Base-by-base conservation (phyloP, 2,888 invertebrate species). In the Diarsia brunnea region DNA sequence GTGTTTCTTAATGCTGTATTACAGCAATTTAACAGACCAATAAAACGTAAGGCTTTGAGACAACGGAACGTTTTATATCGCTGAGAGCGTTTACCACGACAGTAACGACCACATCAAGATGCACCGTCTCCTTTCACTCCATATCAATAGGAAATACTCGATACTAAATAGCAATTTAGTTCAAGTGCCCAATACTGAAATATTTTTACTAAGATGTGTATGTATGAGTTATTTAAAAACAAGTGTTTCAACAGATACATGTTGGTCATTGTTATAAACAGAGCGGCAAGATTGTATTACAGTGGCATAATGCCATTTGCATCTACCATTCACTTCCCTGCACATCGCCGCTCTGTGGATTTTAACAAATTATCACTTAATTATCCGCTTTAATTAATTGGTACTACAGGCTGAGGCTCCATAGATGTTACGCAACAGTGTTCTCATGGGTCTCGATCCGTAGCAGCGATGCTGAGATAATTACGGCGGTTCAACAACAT, bases 231-330 rank as follows among this genome's bases (percentile, higher is more conserved):
- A 71, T 84, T 81, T 75, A 63, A 72, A 77, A 75, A 58, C 55
- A 72, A n/a, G 47, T 79, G 66, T 88, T 87, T 81, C 88, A 83
- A 77, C 82, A 86, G 73, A 69, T 38, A 24, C 16, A 21, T 65
- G 58, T 77, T 73, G 72, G 80, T 82, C 82, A 89, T 86, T 88
- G 85, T 84, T 89, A 31, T 82, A 85, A 91, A 88, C 89, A 91
- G 90, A 91, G 91, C 90, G 90, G 89, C 87, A 91, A 91, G 86
- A 83, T 85, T 84, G 75, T 84, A 75, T 84, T 85, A 79, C 88
- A 73, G 75, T 77, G 83, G 78, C 79, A 86, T 83, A 87, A 88
- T 87, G 78, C 78, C 78, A 88, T 89, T 89, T 87, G 85, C 84
- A 89, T 88, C 79, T 88, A 47, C 83, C 89, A 63, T 78, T 91